Base-by-base conservation (phyloP, 2,888 invertebrate genomes). In the Drosophila lacicola region DNA sequence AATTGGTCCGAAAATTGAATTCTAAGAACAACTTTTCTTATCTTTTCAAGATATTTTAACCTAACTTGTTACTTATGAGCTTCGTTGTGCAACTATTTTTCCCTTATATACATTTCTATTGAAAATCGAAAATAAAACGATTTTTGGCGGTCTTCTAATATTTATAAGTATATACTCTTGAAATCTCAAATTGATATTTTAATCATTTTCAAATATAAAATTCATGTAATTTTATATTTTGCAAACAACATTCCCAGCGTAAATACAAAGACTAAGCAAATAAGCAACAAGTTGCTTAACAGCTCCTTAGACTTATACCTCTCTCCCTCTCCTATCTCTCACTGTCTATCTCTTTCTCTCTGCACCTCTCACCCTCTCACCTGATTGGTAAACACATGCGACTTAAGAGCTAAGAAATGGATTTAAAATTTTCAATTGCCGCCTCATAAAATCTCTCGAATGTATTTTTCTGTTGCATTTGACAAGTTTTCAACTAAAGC, bases 401-500 rank as follows among this genome's bases (percentile, higher is more conserved):
- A 61, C 13, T 42, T 37, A 45, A 9, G 44, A 42, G 61, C 70
- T 33, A 41, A 19, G 39, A 62, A 70, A 54, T 70, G 62, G 51
- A 69, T 69, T 60, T 53, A 37, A 42, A 47, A 70, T 69, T 44
- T 73, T 58, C 78, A 50, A 77, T 72, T 74, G 73, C 67, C 60
- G 56, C 39, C 50, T 61, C 60, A 47, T 45, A 57, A 64, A 33
- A 36, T 64, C 37, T 55, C 49, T 61, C 41, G 57, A 62, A 25
- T 67, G 58, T 49, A 73, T 68, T 75, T 63, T 75, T 63, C 42
- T 50, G 45, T 75, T 70, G 76, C 76, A 55, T 63, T 79, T 77
- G 80, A 75, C 80, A 79, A 67, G 78, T 62, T 76, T 54, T 33
- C 75, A 78, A 44, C 79, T 54, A 78, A 75, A 79, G 71, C 76